A percentile compares a stretch with the other conserved stretches of the same genome.
Evolutionary conservation across 2,797 vertebrate genomes (phyloP).

Genomic region (Chiropotes sagulatus): DNA sequence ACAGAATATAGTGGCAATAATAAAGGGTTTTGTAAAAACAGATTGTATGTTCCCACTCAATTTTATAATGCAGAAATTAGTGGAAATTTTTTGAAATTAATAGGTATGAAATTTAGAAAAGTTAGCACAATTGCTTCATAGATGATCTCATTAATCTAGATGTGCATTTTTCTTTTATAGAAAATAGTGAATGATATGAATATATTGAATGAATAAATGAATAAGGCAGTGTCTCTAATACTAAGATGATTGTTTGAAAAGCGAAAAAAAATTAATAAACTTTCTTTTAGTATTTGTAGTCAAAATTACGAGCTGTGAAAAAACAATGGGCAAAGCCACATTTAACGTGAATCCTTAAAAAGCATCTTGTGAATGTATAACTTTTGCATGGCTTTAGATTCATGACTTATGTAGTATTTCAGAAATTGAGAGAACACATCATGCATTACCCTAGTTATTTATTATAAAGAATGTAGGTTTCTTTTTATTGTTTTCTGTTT

Average conservation of each 20-base stretch:
- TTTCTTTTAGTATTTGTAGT: background rate
- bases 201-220: conserved; percentile 46
- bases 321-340: background rate
- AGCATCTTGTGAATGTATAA: background rate
- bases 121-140: conserved; percentile 66
- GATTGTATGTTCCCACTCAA: conserved; percentile 68
- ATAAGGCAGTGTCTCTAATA: background rate
- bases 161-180: conserved; percentile 64
- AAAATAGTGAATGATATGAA: conserved; percentile 61
- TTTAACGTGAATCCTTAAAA: background rate
- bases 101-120: conserved; percentile 73
- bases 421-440: background rate
- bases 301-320: background rate
- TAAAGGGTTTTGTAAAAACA: conserved; percentile 59
- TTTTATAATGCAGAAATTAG: conserved; percentile 68
- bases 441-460: background rate
- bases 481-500: background rate
- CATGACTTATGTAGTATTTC: background rate
- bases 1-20: conserved; percentile 32
- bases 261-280: background rate
- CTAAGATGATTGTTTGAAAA: background rate
- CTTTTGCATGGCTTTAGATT: background rate
- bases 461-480: background rate
- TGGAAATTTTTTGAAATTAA: conserved; percentile 69
- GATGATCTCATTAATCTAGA: conserved; percentile 71